Evolutionary conservation across 2,113 vertebrate genomes (phyloP).

Genomic region (Oostethus manadensis): DNA sequence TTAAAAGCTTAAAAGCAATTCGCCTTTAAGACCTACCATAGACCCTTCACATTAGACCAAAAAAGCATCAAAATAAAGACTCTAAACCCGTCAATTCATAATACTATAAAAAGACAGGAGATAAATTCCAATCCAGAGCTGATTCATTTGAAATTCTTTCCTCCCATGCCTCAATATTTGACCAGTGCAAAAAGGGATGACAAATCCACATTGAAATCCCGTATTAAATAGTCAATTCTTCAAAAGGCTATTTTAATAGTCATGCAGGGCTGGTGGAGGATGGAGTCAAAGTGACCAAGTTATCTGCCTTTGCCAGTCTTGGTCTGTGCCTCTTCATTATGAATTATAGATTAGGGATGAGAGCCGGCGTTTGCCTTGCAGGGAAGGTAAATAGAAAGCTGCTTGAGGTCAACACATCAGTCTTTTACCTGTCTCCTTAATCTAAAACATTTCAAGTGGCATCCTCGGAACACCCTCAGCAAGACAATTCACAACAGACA

Average conservation of each 20-base stretch:
- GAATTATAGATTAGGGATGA: conserved; percentile 75
- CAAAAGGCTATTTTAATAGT: conserved; percentile 62
- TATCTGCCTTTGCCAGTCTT: conserved; percentile 60
- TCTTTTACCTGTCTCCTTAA: conserved; percentile 13
- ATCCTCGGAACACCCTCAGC: conserved; percentile 27
- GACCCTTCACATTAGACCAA: conserved; percentile 10
- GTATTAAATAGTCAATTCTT: conserved; percentile 60
- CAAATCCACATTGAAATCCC: conserved; percentile 50
- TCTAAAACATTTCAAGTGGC: conserved; percentile 25
- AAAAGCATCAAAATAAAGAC: background rate
- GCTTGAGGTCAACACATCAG: conserved; percentile 55
- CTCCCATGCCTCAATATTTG: conserved; percentile 56
- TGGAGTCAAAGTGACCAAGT: conserved; percentile 38
- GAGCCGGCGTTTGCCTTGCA: conserved; percentile 51
- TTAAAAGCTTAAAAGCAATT: no score
- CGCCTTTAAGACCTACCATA: conserved; percentile 1
- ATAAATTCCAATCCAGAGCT: conserved; percentile 54
- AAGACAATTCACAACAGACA: conserved; percentile 27
- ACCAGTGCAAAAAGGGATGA: conserved; percentile 46
- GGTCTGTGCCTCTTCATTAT: conserved; percentile 54
- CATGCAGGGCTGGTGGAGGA: conserved; percentile 21
- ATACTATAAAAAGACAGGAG: conserved; percentile 58
- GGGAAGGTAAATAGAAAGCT: conserved; percentile 40
- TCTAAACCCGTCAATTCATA: conserved; percentile 57
- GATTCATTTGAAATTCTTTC: conserved; percentile 62